phyloP scores from a whole-genome alignment of 2,888 invertebrate genomes.

The Clepsis dumicolana region DNA sequence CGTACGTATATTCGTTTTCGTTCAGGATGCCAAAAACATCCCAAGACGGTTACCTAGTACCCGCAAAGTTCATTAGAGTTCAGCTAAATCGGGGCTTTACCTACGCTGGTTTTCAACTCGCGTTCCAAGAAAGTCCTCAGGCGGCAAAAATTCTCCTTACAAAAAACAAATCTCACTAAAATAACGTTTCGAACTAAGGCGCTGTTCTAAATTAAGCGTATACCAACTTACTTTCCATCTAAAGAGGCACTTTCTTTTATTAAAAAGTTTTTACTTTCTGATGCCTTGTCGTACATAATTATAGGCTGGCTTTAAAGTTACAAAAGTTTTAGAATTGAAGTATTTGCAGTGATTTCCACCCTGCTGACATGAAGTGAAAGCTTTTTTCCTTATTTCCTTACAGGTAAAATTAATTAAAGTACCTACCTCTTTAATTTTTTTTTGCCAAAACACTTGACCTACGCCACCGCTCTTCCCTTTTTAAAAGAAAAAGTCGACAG shows the following conservation, averaged over 20 bases:
- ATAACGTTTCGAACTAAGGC: slow-evolving; percentile 62
- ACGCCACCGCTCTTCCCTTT: not conserved
- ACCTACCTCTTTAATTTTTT: no score
- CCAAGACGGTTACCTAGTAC: slow-evolving; percentile 20
- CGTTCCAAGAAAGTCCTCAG: slow-evolving; percentile 58
- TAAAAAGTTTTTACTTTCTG: slow-evolving; percentile 35
- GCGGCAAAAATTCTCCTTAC: slow-evolving; percentile 68
- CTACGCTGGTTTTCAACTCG: slow-evolving; percentile 63
- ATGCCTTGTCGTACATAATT: slow-evolving; percentile 16
- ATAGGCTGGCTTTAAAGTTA: not conserved
- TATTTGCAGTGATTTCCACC: not conserved
- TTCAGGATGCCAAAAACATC: slow-evolving; percentile 7
- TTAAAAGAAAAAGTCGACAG: not conserved
- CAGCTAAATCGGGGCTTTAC: slow-evolving; percentile 48
- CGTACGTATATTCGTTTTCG: no score
- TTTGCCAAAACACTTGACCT: not conserved
- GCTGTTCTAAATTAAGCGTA: slow-evolving; percentile 72
- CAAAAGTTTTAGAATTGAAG: not conserved
- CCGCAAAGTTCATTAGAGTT: slow-evolving; percentile 54
- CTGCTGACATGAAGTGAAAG: not conserved
- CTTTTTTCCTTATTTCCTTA: not conserved
- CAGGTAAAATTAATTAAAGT: no score
- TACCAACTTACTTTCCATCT: slow-evolving; percentile 48
- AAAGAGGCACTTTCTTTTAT: slow-evolving; percentile 37
- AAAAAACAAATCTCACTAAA: slow-evolving; percentile 68